Base-by-base conservation (phyloP, 1,140 invertebrate genomes). In the Ditylenchus dipsaci region DNA sequence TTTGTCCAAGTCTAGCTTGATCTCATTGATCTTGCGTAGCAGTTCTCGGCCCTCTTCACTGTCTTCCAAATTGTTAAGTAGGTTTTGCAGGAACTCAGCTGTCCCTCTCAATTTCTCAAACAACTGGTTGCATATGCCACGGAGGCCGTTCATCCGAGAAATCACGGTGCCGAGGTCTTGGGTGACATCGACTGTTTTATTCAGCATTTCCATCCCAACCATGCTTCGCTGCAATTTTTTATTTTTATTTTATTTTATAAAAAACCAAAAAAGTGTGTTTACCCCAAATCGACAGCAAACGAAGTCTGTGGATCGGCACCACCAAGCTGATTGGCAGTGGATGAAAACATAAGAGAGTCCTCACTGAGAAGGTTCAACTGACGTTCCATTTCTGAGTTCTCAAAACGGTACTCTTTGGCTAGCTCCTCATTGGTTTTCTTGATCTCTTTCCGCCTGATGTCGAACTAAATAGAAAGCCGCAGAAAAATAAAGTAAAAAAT, bases 31-130 rank as follows among this genome's bases (percentile, higher is more conserved):
- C 29, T 61, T 61, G 5, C 29, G n/a, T 29, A 61, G 29, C 3
- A 61, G 27, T 27, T 61, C 29, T 3, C 59, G 59, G n/a, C 59
- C 59, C n/a, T 61, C 59, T 8, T 26, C 59, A 43, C 13, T 33
- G n/a, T 61, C 38, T 30, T 30, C 29, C 59, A 61, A 30, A 3
- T 1, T 19, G n/a, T 61, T 21, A 3, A 61, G 21, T 1, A 61
- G 19, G 17, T 21, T 30, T 61, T 30, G 19, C 13, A 61, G n/a
- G 26, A 61, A 30, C 3, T 5, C 5, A 29, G 59, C 59, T 5
- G 59, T 61, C 19, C 29, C 59, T 7, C 59, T 5, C 3, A 61
- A 27, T n/a, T 61, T 61, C 3, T 61, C 59, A 21, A 61, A 61
- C 1, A 61, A 21, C n/a, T 30, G 27, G 13, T 30, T 29, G 29